Conservation (phyloP, 2,113 vertebrate genomes). For the Rynchops niger region DNA sequence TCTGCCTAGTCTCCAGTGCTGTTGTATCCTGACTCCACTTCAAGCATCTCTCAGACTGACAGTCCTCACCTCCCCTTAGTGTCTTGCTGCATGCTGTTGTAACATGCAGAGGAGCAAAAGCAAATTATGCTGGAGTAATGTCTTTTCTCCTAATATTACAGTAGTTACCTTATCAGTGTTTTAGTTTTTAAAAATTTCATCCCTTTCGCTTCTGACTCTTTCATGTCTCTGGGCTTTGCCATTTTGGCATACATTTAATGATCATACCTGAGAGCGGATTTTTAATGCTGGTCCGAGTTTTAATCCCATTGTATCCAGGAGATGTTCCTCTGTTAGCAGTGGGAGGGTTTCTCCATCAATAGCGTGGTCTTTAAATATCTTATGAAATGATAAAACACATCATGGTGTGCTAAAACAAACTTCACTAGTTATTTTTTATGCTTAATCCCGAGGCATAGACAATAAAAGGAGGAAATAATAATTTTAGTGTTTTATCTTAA, state of each 20-base stretch:
- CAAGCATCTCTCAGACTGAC: background rate
- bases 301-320: conserved; percentile 90
- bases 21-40: background rate
- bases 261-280: conserved; percentile 91
- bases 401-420: background rate
- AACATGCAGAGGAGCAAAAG: background rate
- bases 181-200: background rate
- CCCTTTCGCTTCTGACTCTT: background rate
- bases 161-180: background rate
- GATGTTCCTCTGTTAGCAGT: conserved; percentile 93
- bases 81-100: background rate
- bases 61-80: background rate
- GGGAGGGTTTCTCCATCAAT: conserved; percentile 96
- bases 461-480: background rate
- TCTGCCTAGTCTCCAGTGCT: background rate
- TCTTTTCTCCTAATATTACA: background rate
- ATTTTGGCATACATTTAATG: background rate
- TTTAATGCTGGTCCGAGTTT: conserved; percentile 94
- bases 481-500: background rate
- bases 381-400: conserved; percentile 45
- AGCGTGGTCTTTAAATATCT: conserved; percentile 93
- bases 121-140: background rate
- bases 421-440: background rate
- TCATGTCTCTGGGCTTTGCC: background rate
- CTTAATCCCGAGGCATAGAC: background rate